phyloP scores from a whole-genome alignment of 2,888 invertebrate genomes.

The Leptinotarsa rubiginosa region DNA sequence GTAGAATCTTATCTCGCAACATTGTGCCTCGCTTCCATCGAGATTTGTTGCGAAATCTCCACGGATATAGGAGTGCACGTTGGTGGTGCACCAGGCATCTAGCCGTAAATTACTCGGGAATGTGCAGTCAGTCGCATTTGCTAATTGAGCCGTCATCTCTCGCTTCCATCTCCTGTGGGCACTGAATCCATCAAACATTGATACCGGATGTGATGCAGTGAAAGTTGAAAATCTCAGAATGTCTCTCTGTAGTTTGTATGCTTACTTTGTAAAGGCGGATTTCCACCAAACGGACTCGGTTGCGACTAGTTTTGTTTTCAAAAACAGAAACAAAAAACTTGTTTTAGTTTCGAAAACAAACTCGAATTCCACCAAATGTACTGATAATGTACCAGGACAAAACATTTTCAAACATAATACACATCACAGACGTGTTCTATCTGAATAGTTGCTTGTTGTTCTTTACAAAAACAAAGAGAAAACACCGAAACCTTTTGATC shows the following conservation, averaged over 20 bases:
- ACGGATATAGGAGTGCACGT: background rate
- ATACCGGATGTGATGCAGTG: background rate
- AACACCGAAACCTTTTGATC: too few relatives aligned
- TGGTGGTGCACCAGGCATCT: constrained; percentile 1
- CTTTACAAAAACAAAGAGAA: too few relatives aligned
- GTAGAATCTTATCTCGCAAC: background rate
- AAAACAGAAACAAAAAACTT: too few relatives aligned
- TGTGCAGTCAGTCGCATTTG: constrained; percentile 9
- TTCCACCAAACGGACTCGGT: too few relatives aligned
- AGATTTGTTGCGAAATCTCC: constrained; percentile 2
- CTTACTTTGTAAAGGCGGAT: too few relatives aligned
- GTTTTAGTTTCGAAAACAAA: too few relatives aligned
- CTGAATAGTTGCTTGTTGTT: too few relatives aligned
- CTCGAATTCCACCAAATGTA: too few relatives aligned
- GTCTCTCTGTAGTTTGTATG: background rate
- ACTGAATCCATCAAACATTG: background rate
- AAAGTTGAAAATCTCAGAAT: background rate
- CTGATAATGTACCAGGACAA: too few relatives aligned
- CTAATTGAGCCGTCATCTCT: constrained; percentile 15
- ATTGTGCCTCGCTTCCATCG: background rate
- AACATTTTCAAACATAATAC: too few relatives aligned
- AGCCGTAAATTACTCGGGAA: constrained; percentile 3
- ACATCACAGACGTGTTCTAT: too few relatives aligned
- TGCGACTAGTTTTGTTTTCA: too few relatives aligned
- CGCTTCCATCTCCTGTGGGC: background rate